phyloP scores from a whole-genome alignment of 2,888 invertebrate species.

The Watsonalla binaria region DNA sequence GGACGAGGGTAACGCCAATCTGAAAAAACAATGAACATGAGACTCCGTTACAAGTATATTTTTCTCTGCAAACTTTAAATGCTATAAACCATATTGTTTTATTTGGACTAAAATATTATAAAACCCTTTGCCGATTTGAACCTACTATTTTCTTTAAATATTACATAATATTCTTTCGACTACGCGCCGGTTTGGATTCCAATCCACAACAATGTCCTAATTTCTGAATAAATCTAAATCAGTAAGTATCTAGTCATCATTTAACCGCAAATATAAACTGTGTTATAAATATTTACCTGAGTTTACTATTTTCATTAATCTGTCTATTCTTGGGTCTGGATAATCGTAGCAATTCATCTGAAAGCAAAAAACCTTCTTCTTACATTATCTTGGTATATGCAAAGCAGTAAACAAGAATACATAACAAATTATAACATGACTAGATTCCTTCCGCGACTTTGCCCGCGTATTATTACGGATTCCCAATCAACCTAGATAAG shows the following conservation, averaged over 20 bases:
- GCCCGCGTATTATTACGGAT: no score
- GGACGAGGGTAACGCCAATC: constrained; percentile 24
- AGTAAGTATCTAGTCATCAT: neutral
- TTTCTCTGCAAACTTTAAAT: no score
- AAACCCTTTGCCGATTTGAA: no score
- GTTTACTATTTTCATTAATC: constrained; percentile 31
- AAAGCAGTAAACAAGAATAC: neutral
- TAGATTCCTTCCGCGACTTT: no score
- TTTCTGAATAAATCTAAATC: neutral
- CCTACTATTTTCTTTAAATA: no score
- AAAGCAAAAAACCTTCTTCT: constrained; percentile 24
- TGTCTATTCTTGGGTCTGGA: constrained; percentile 28
- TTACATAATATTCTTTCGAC: no score
- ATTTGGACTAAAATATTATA: no score
- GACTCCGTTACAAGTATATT: no score
- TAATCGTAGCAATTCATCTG: constrained; percentile 62
- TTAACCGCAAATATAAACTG: neutral
- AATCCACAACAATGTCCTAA: no score
- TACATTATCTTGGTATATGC: constrained; percentile 2
- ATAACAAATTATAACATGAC: neutral
- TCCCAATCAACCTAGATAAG: no score
- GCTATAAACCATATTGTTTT: no score
- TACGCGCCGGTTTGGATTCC: no score
- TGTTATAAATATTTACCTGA: constrained; percentile 32
- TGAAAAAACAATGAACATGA: neutral